These are phyloP conservation scores for Otus sunia DNA, from an alignment of 2,113 vertebrate species.

Conservation along the genomic window DNA sequence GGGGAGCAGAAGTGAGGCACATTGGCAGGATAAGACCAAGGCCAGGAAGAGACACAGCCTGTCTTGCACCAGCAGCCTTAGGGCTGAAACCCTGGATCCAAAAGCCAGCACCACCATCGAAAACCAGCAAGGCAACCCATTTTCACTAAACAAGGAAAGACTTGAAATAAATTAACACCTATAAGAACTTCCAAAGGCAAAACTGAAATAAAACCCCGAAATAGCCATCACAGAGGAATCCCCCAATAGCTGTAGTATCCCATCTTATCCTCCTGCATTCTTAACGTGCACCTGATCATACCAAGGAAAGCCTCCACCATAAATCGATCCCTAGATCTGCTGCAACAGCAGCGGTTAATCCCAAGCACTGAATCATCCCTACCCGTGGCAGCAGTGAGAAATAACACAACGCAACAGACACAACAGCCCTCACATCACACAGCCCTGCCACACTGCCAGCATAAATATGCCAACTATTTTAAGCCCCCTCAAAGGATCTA, in stretches of 20 bases:
- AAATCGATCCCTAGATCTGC: slow-evolving; percentile 22
- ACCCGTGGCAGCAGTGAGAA: neutral
- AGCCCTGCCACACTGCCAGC: neutral
- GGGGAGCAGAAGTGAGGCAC: neutral
- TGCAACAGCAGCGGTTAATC: neutral
- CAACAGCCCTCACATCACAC: neutral
- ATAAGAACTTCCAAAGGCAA: neutral
- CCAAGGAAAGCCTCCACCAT: neutral
- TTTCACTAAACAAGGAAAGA: neutral
- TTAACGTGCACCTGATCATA: neutral
- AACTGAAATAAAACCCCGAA: neutral
- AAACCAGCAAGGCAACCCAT: neutral
- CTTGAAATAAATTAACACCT: neutral
- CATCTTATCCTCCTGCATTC: neutral
- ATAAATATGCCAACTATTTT: slow-evolving; percentile 55
- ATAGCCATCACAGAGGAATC: neutral
- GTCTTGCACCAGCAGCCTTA: neutral
- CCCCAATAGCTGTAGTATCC: neutral
- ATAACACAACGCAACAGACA: neutral
- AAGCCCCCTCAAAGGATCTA: slow-evolving; percentile 36
- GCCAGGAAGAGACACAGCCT: neutral
- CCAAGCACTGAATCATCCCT: neutral
- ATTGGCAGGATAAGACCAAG: neutral
- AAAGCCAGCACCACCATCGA: neutral
- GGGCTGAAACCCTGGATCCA: neutral